A percentile compares a stretch with the other conserved stretches of the same genome.
Conservation (phyloP, 2,113 vertebrate species). For the Macrotus californicus region DNA sequence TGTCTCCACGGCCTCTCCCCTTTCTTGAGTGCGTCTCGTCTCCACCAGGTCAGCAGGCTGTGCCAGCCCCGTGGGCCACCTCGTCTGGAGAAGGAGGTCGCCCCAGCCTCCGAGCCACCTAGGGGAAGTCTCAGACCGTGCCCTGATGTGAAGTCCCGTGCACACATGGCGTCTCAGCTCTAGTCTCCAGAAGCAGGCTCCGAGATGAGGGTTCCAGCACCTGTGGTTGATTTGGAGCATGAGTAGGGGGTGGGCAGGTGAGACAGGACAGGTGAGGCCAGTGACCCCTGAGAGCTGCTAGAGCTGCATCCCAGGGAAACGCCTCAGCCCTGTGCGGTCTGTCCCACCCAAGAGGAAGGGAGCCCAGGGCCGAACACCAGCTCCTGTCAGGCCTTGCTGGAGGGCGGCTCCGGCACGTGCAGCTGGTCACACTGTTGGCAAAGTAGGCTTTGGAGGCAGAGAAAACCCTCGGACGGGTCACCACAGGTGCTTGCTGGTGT, state of each 20-base stretch:
- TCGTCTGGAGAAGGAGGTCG: neutral
- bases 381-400: neutral
- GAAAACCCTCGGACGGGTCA: neutral
- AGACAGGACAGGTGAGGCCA: neutral
- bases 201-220: neutral
- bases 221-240: neutral
- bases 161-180: rapidly evolving
- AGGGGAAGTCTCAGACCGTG: neutral
- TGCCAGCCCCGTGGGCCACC: rapidly evolving
- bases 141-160: neutral
- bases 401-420: neutral
- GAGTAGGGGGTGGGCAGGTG: neutral
- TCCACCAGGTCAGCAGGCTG: neutral
- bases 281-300: neutral
- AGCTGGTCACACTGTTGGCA: neutral
- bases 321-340: rapidly evolving
- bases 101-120: neutral
- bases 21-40: neutral
- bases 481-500: too few species aligned
- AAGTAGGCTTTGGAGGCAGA: neutral
- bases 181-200: neutral
- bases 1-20: rapidly evolving
- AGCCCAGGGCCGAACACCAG: neutral
- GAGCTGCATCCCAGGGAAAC: too few species aligned
- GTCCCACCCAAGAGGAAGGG: neutral